These are phyloP conservation scores for Muntiacus reevesi DNA, from an alignment of 2,113 vertebrate species.

Conservation along the genomic window DNA sequence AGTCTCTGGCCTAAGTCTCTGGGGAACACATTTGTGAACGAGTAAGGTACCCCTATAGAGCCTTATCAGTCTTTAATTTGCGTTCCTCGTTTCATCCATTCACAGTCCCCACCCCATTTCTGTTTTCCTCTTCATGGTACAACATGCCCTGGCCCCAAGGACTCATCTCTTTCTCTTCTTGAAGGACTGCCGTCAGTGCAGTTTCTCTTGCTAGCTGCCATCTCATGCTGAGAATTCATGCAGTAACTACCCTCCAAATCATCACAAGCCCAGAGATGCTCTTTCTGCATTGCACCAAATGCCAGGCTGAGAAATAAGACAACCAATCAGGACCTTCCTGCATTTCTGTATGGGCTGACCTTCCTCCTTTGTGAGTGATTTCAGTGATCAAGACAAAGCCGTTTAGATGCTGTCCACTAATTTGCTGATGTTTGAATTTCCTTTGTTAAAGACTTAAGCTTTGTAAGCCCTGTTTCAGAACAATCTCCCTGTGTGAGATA, in stretches of 20 bases:
- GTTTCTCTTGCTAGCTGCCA: not conserved
- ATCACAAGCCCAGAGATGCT: not conserved
- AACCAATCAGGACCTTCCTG: not conserved
- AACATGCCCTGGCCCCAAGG: not conserved
- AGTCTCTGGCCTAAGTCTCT: not conserved
- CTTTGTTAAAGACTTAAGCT: not conserved
- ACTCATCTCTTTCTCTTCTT: not conserved
- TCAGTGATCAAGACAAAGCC: not conserved
- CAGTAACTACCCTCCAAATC: not conserved
- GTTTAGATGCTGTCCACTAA: not conserved
- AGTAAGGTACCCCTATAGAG: not conserved
- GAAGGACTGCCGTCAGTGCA: not conserved
- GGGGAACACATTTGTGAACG: not conserved
- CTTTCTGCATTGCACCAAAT: slow-evolving; percentile 7
- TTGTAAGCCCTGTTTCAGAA: not conserved
- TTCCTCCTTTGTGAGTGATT: not conserved
- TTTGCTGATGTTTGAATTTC: not conserved
- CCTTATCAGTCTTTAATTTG: not conserved
- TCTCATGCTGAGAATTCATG: not conserved
- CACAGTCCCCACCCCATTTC: not conserved
- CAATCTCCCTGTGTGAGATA: not conserved
- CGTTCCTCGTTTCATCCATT: not conserved
- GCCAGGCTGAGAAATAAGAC: not conserved
- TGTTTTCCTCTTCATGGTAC: not conserved
- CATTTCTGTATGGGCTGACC: not conserved